Percentiles rank a stretch among this genome's conserved stretches.
Evolutionary conservation across 2,888 invertebrate species (phyloP).

Genomic region (Lobophora halterata): DNA sequence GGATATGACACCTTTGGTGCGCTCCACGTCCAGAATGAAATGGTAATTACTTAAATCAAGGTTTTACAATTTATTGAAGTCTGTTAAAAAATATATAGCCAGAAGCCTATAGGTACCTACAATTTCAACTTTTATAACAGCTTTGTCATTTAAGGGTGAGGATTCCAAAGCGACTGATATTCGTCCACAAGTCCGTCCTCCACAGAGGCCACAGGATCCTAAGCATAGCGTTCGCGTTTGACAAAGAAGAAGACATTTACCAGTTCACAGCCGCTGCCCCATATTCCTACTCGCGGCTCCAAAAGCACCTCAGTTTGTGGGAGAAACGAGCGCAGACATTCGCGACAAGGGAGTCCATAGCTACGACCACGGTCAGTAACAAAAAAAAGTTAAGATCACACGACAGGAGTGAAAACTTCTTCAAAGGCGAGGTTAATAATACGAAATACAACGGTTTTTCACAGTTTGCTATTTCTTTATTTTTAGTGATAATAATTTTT

Average conservation of each 20-base stretch:
- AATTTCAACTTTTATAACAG: neutral
- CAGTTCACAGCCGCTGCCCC: constrained; percentile 97
- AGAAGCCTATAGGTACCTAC: too few relatives aligned
- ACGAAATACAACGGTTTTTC: too few relatives aligned
- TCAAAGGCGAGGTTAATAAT: too few relatives aligned
- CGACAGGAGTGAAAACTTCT: neutral
- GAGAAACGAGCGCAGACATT: constrained; percentile 83
- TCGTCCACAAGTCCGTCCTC: constrained; percentile 93
- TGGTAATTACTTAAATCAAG: constrained; percentile 83
- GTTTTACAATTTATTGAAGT: neutral
- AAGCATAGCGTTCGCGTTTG: constrained; percentile 96
- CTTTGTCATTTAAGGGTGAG: constrained; percentile 81
- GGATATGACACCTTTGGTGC: constrained; percentile 96
- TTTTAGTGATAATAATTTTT: too few relatives aligned
- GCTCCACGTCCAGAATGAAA: constrained; percentile 93
- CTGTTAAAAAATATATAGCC: too few relatives aligned
- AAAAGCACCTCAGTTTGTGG: constrained; percentile 88
- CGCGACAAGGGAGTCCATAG: constrained; percentile 87
- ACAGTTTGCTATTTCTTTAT: too few relatives aligned
- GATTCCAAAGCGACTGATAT: constrained; percentile 90
- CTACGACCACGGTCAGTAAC: constrained; percentile 81
- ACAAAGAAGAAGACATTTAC: constrained; percentile 96
- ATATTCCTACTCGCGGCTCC: constrained; percentile 95
- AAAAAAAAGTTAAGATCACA: too few relatives aligned
- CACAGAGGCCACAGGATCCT: constrained; percentile 96